Evolutionary conservation across 2,113 vertebrate species (phyloP).

Genomic region (Martes martes): DNA sequence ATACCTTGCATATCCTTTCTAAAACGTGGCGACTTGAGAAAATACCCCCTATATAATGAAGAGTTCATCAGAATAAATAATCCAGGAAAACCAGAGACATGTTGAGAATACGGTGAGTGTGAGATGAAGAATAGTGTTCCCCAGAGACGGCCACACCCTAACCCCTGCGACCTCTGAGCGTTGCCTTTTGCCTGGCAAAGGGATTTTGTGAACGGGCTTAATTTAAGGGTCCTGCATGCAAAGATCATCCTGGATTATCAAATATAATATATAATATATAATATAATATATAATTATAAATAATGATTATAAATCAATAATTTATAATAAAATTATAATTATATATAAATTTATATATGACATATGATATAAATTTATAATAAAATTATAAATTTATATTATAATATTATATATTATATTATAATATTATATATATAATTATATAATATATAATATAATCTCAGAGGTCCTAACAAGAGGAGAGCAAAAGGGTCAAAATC

Average conservation of each 20-base stretch:
- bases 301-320: too few relatives aligned
- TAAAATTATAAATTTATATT: too few relatives aligned
- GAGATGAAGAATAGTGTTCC: not conserved
- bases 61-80: not conserved
- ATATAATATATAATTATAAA: too few relatives aligned
- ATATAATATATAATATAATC: not conserved
- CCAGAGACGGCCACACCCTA: not conserved
- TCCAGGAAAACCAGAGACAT: not conserved
- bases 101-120: not conserved
- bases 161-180: too few relatives aligned
- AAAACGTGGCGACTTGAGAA: not conserved
- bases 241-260: not conserved
- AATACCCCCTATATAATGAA: not conserved
- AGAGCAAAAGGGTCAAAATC: not conserved
- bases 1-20: not conserved
- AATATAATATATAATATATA: too few relatives aligned
- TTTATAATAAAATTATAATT: too few relatives aligned
- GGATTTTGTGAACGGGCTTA: not conserved
- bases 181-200: not conserved
- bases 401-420: too few relatives aligned
- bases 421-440: too few relatives aligned
- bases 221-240: not conserved
- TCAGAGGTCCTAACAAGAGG: not conserved
- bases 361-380: too few relatives aligned
- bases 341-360: too few relatives aligned